Base-by-base conservation (phyloP, 2,113 vertebrate genomes). In the Lepisosteus osseus region DNA sequence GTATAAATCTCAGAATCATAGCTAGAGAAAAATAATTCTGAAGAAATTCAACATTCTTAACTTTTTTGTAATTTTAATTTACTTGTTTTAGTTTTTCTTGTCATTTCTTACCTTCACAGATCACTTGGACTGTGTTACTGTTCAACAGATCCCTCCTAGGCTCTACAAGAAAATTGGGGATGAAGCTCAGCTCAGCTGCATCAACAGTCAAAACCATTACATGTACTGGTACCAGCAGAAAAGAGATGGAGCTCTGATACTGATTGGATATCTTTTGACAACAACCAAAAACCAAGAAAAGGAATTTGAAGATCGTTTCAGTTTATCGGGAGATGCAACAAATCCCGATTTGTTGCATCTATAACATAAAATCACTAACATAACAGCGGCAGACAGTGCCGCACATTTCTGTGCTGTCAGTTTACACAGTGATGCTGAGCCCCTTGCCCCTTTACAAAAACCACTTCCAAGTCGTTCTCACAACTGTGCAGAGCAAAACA, bases 161-260 rank as follows among this genome's bases (percentile, higher is more conserved):
- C 54, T 55, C 8, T 3, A 2, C 13, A 6, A 4, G 54, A 55
- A 13, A 11, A 7, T 29, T 29, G 29, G 29, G 29, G 29, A 29
- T 29, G 29, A 29, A 29, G 29, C 29, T 29, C 29, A 29, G 29
- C 29, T 29, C 29, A 29, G 29, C 29, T 29, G 29, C 29, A 29
- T 29, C 29, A 29, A 29, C 29, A 29, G 29, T 29, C 54, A 11
- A 13, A 12, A 62, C 17, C 13, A 3, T 3, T 62, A 3, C 17
- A 62, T 62, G 61, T 62, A 62, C 61, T 62, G 61, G 61, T 62
- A 62, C 11, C 61, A 62, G 61, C 61, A 62, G 17, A 0, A 13
- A 6, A 7, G 17, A 15, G 17, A 62, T n/a, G 17, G 14, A 29
- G 61, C 14, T 29, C 7, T 62, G 11, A n/a, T 8, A 29, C 7